Percentiles rank a stretch among this genome's conserved stretches.
Conservation (phyloP, 2,797 vertebrate genomes). For the Oreochromis grahami region DNA sequence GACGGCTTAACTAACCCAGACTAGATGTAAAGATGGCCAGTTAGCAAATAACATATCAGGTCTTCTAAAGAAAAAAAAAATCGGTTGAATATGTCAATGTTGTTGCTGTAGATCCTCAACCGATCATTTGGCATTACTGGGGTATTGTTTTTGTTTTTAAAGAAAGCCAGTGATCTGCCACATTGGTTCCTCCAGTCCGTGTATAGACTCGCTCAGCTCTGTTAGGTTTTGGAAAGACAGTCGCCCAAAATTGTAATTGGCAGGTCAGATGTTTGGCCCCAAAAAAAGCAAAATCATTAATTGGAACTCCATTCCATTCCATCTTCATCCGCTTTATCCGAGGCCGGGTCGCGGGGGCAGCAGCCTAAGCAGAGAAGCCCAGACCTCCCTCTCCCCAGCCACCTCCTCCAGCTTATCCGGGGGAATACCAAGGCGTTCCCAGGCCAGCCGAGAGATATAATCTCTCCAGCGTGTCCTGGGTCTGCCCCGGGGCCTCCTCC, state of each 20-base stretch:
- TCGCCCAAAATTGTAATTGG: not conserved
- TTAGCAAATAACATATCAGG: not conserved
- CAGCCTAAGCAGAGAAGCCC: too few relatives aligned
- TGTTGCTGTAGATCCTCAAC: not conserved
- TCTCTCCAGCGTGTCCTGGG: too few relatives aligned
- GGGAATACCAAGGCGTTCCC: too few relatives aligned
- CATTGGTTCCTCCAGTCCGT: not conserved
- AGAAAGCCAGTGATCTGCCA: not conserved
- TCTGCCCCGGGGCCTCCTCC: too few relatives aligned
- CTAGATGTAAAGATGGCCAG: not conserved
- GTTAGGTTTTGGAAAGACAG: not conserved
- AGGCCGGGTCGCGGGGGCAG: too few relatives aligned
- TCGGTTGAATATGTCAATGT: fast-evolving
- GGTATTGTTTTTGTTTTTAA: not conserved
- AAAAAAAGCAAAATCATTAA: not conserved
- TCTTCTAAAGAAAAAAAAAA: not conserved
- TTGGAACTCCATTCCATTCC: too few relatives aligned
- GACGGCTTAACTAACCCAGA: not conserved
- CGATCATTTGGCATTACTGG: not conserved
- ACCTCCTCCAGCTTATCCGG: too few relatives aligned
- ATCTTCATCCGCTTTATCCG: too few relatives aligned
- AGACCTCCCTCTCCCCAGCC: too few relatives aligned
- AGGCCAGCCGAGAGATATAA: too few relatives aligned
- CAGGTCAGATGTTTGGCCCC: not conserved
- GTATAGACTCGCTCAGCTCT: not conserved